Evolutionary conservation across 1,140 invertebrate genomes (phyloP).

Genomic region (Drosophila arawakana): DNA sequence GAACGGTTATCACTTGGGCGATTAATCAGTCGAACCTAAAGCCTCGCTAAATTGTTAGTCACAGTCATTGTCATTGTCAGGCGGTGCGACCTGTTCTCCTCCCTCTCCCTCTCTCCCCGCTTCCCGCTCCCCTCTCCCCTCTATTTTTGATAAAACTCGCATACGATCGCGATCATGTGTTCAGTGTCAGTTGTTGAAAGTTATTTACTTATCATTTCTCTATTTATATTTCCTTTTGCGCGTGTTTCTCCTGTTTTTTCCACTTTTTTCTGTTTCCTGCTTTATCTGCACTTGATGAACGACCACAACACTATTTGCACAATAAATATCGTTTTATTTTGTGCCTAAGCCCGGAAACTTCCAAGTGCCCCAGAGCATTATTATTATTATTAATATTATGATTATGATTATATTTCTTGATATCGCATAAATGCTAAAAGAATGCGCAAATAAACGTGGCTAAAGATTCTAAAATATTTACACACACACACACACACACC

Average conservation of each 20-base stretch:
- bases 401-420: slow-evolving; percentile 1
- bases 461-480: slow-evolving; percentile 20
- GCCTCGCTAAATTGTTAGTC: background rate
- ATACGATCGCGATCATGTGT: slow-evolving; percentile 45
- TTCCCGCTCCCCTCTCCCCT: background rate
- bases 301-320: slow-evolving; percentile 34
- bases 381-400: slow-evolving; percentile 19
- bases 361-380: slow-evolving; percentile 15
- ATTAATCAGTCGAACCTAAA: slow-evolving; percentile 31
- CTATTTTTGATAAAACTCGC: slow-evolving; percentile 23
- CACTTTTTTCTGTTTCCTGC: slow-evolving; percentile 14
- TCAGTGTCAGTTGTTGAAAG: slow-evolving; percentile 32
- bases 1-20: slow-evolving; percentile 11
- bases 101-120: too few species aligned
- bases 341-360: slow-evolving; percentile 33
- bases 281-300: slow-evolving; percentile 45
- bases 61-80: slow-evolving; percentile 28
- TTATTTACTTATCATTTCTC: slow-evolving; percentile 41
- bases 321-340: slow-evolving; percentile 31
- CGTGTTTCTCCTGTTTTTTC: background rate
- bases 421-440: slow-evolving; percentile 34
- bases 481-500: background rate
- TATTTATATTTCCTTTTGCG: slow-evolving; percentile 15
- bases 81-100: slow-evolving; percentile 2
- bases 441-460: slow-evolving; percentile 44